Base-by-base conservation (phyloP, 64 coral and sea anemone genomes). In the Catalaphyllia jardinei region DNA sequence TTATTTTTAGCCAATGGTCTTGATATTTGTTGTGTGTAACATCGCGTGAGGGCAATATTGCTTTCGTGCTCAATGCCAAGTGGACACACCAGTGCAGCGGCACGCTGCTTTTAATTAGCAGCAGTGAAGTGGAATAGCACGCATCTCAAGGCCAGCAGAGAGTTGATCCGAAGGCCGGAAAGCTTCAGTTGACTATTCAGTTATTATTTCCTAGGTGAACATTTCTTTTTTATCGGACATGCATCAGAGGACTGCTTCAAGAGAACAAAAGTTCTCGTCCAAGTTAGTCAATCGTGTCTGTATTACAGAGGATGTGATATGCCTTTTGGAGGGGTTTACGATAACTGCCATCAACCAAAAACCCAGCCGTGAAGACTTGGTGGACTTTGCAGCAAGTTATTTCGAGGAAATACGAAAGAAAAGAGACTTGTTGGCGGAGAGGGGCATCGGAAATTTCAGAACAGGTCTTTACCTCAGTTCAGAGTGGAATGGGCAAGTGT, bases 261-360 rank as follows among this genome's bases (percentile, higher is more conserved):
- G 10, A 57, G 57, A 88, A 31, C 49, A 60, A 69, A 85, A 71
- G 35, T 51, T 85, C 11, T 85, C 81, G 4, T 85, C 81, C 2
- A 67, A 85, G 39, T 85, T 85, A 6, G 25, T 31, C 4, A 42
- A 69, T 55, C 86, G 71, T 59, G 49, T 76, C 20, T 31, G 52
- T 31, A 88, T 88, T 6, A 88, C 86, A 60, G 86, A 88, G 31
- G 86, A 88, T 55, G 31, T 88, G 10, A 88, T 88, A 76, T 88
- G 86, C 52, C 71, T 88, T 1, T 25, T 88, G 20, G 86, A 88
- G 15, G 86, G 86, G 5, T 88, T 88, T 55, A 88, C 74, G 10
- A 77, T 88, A 31, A 77, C 74, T 59, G 74, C 74, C 15, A 57
- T 88, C 18, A 77, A 88, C 30, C 59, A 76, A 77, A 76, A 76